These are phyloP conservation scores for Clarias fuscus DNA, from an alignment of 2,797 vertebrate species.

Conservation along the genomic window DNA sequence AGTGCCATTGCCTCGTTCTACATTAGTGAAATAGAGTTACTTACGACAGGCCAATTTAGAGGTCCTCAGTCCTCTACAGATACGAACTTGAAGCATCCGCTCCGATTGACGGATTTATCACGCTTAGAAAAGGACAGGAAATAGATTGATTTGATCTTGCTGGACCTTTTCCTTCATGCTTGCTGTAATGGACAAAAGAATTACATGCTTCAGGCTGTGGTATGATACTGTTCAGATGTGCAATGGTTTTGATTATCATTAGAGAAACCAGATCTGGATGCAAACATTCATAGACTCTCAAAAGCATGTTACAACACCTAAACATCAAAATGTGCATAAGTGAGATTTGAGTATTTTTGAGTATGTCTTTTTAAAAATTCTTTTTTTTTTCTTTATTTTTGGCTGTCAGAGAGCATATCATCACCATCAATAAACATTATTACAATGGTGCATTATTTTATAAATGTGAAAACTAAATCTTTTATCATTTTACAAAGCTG, in stretches of 20 bases:
- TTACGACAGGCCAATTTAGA: conserved; percentile 28
- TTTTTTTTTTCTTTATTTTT: background rate
- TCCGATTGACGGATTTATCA: conserved; percentile 22
- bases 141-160: conserved; percentile 30
- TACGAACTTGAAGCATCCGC: conserved; percentile 19
- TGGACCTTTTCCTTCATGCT: background rate
- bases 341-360: background rate
- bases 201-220: background rate
- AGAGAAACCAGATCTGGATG: background rate
- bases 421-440: background rate
- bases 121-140: background rate
- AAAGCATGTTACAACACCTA: background rate
- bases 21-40: conserved; percentile 25
- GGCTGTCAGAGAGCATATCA: background rate
- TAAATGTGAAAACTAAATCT: background rate
- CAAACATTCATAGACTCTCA: background rate
- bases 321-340: background rate
- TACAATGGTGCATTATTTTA: background rate
- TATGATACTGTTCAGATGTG: background rate
- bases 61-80: background rate
- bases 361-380: background rate
- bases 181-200: background rate
- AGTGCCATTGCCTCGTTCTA: conserved; percentile 11
- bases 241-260: background rate
- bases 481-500: background rate